These are phyloP conservation scores for Epinephelus coioides DNA, from an alignment of 2,797 vertebrate species.

Conservation along the genomic window DNA sequence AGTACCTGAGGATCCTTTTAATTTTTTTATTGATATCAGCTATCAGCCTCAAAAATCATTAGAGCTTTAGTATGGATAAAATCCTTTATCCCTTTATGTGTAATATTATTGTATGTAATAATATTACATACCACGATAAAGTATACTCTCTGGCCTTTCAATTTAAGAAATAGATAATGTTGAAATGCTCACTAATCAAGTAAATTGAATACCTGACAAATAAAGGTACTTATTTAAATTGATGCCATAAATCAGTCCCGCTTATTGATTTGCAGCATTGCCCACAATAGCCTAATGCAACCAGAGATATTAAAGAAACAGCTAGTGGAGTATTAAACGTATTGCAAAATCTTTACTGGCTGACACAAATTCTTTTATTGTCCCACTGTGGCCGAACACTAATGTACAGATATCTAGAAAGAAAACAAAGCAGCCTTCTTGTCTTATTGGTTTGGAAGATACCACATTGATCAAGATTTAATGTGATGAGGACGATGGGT, in stretches of 20 bases:
- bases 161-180: neutral
- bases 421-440: conserved; percentile 4
- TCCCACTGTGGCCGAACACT: neutral
- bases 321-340: neutral
- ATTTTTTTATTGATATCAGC: neutral
- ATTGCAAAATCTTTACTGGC: neutral
- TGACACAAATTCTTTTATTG: neutral
- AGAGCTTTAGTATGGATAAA: neutral
- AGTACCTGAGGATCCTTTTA: neutral
- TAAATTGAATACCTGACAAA: conserved; percentile 1
- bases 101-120: neutral
- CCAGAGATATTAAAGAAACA: neutral
- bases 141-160: neutral
- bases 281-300: neutral
- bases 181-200: neutral
- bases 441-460: conserved; percentile 23
- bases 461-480: conserved; percentile 52
- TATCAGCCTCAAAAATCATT: neutral
- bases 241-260: conserved; percentile 10
- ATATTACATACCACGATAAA: neutral
- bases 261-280: conserved; percentile 3
- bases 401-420: neutral
- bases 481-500: conserved; percentile 52
- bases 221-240: conserved; percentile 9
- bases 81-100: neutral